Conservation (phyloP, 2,888 invertebrate genomes). For the Celastrina argiolus region DNA sequence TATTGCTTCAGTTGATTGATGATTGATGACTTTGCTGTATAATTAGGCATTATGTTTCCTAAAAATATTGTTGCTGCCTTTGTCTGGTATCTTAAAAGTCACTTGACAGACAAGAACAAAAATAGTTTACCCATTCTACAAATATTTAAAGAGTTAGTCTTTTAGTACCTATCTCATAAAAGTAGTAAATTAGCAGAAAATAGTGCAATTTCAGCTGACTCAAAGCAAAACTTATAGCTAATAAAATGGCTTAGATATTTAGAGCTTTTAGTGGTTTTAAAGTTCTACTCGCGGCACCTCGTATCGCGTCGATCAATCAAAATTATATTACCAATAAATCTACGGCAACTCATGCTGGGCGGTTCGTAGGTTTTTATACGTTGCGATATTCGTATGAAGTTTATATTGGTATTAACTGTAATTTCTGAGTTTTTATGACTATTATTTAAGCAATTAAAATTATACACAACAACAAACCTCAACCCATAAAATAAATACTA, state of each 20-base stretch:
- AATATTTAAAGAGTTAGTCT: neutral
- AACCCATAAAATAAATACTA: too few species aligned
- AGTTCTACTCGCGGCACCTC: constrained; percentile 48
- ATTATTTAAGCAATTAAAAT: too few species aligned
- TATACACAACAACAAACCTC: too few species aligned
- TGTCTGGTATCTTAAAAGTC: too few species aligned
- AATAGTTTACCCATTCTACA: neutral
- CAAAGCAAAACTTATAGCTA: constrained; percentile 12
- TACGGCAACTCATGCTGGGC: constrained; percentile 54
- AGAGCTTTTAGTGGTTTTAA: constrained; percentile 47
- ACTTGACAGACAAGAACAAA: too few species aligned
- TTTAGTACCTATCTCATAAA: neutral
- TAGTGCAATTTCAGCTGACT: constrained; percentile 1
- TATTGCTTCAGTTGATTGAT: too few species aligned
- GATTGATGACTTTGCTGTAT: too few species aligned
- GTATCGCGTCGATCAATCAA: constrained; percentile 69
- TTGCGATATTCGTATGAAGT: neutral
- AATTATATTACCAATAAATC: constrained; percentile 76
- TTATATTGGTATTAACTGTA: too few species aligned
- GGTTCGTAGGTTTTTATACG: constrained; percentile 24
- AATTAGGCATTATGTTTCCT: too few species aligned
- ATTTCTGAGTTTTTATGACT: too few species aligned
- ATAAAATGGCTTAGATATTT: constrained; percentile 47
- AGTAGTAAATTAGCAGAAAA: neutral
- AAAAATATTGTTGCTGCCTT: too few species aligned